Percentiles rank a stretch among this genome's conserved stretches.
These are phyloP conservation scores for Lycophotia porphyrea DNA, from an alignment of 2,888 invertebrate genomes.

Conservation along the genomic window DNA sequence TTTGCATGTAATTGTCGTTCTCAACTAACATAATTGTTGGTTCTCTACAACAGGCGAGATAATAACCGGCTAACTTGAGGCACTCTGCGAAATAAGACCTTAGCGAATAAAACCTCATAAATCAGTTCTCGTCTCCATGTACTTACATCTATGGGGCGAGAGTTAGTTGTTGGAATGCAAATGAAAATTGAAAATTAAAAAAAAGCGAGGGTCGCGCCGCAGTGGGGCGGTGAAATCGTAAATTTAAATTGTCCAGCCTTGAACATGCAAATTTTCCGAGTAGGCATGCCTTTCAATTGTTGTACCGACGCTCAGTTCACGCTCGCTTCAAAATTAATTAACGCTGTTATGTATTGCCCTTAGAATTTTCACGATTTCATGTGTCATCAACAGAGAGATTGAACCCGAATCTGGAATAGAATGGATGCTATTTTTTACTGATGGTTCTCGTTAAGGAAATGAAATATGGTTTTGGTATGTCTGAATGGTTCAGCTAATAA, in stretches of 20 bases:
- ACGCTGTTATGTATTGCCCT: slow-evolving; percentile 58
- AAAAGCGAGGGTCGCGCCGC: slow-evolving; percentile 87
- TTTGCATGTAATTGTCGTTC: slow-evolving; percentile 45
- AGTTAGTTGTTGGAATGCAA: slow-evolving; percentile 86
- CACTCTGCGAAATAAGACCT: slow-evolving; percentile 44
- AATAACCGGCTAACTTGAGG: slow-evolving; percentile 51
- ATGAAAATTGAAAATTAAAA: slow-evolving; percentile 90
- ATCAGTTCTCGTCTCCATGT: slow-evolving; percentile 65
- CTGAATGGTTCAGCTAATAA: slow-evolving; percentile 36
- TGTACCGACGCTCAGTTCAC: slow-evolving; percentile 64
- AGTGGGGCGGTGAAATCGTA: slow-evolving; percentile 87
- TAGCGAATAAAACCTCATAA: slow-evolving; percentile 63
- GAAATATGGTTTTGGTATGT: slow-evolving; percentile 49
- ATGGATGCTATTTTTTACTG: slow-evolving; percentile 38
- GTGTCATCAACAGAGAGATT: slow-evolving; percentile 48
- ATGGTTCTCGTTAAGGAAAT: slow-evolving; percentile 53
- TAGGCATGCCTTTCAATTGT: slow-evolving; percentile 83
- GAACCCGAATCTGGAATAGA: slow-evolving; percentile 36
- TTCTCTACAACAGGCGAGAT: slow-evolving; percentile 37
- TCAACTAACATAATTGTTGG: slow-evolving; percentile 58
- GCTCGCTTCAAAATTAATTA: slow-evolving; percentile 67
- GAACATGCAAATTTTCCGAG: slow-evolving; percentile 88
- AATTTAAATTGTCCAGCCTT: slow-evolving; percentile 90
- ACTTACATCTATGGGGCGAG: slow-evolving; percentile 68
- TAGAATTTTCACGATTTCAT: slow-evolving; percentile 58